Evolutionary conservation across 2,888 invertebrate genomes (phyloP), one percentile per base, ranked within the genome.

Genomic region (Icerya purchasi): DNA sequence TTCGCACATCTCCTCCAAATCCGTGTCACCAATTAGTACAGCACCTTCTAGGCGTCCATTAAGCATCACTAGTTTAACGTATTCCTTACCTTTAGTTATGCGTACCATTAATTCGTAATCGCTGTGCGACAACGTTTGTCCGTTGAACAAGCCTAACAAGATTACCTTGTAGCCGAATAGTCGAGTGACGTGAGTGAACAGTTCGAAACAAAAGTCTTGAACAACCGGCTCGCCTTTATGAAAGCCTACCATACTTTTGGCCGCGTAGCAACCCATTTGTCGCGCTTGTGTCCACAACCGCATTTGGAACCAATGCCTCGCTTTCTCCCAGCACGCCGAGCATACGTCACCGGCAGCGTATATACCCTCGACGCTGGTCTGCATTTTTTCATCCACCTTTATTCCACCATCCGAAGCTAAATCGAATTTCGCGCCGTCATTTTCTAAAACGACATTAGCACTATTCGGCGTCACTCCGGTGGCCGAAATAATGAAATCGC

Each of bases 341-440:
- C 93, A 94, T 5, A 89, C 84, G 77, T 99, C 98, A 1, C 98
- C 98, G 54, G 94, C 96, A 8, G 96, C 96, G 76, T 81, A 98
- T 22, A 98, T 78, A 70, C 85, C 79, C 22, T 70, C 68, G 2
- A 85, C 68, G 55, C 82, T 83, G 1, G 93, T 92, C 70, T 83
- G 78, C 81, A 98, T 86, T 68, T 80, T 78, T 70, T 86, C 84
- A 74, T 93, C 80, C 0, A 98, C 90, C 63, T 76, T 71, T 60
- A 94, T 76, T 22, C 93, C 96, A n/a, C 84, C 84, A 73, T 93
- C 92, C 2, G 72, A 68, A 0, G 78, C 77, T 62, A 73, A 71
- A 1, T 71, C 66, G 22, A 84, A 74, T 49, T 57, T 60, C 19
- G 57, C 60, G 50, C 57, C 65, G 62, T 72, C 68, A 65, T 80